Percentiles rank a stretch among this genome's conserved stretches.
Conservation (phyloP, 2,888 invertebrate genomes). For the Ectemnius lituratus region DNA sequence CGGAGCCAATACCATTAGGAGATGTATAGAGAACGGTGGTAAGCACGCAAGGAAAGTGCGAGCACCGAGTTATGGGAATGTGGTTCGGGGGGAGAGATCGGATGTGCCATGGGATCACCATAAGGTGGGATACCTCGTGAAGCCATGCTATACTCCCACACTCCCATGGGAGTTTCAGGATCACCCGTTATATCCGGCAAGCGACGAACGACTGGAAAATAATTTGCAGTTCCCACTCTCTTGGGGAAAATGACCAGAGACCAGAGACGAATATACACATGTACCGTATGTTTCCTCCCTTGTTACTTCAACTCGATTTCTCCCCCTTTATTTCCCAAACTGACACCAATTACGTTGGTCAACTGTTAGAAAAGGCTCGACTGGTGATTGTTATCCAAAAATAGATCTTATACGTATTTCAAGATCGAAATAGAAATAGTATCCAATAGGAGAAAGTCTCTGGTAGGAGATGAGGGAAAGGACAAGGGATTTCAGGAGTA, state of each 20-base stretch:
- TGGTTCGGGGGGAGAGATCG: constrained; percentile 60
- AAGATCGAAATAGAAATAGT: not conserved
- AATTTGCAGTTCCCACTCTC: constrained; percentile 64
- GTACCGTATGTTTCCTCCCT: not conserved
- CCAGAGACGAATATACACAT: constrained; percentile 5
- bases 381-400: too few species aligned
- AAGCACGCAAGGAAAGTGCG: constrained; percentile 57
- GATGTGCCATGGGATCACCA: constrained; percentile 76
- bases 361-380: too few species aligned
- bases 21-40: not conserved
- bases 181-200: constrained; percentile 70
- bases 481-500: constrained; percentile 30
- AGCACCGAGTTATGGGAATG: constrained; percentile 71
- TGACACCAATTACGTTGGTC: too few species aligned
- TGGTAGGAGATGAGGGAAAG: not conserved
- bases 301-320: not conserved
- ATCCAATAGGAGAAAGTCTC: too few species aligned
- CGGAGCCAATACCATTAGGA: not conserved
- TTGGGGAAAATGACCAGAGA: constrained; percentile 63
- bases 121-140: constrained; percentile 76
- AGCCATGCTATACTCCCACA: constrained; percentile 53
- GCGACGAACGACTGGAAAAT: constrained; percentile 65
- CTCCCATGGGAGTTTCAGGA: constrained; percentile 70
- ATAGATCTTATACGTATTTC: too few species aligned
- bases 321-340: constrained; percentile 8